Conservation (phyloP, 2,888 invertebrate genomes). For the Monochamus alternatus region DNA sequence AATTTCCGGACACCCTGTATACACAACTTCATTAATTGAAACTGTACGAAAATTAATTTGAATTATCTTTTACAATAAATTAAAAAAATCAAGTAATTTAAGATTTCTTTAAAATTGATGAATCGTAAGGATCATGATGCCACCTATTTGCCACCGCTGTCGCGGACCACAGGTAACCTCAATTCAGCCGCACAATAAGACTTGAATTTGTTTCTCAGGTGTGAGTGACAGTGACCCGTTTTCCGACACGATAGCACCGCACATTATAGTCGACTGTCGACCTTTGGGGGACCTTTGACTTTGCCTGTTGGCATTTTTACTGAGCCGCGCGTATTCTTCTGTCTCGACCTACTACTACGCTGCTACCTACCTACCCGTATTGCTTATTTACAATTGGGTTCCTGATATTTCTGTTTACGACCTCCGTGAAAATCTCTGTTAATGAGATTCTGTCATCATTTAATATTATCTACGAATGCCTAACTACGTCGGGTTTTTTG, state of each 20-base stretch:
- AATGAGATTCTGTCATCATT: background rate
- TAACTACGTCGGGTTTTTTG: background rate
- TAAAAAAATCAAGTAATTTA: too few species aligned
- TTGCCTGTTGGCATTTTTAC: constrained; percentile 35
- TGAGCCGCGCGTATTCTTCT: constrained; percentile 18
- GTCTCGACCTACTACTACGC: constrained; percentile 28
- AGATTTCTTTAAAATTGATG: too few species aligned
- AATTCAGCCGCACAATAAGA: constrained; percentile 32
- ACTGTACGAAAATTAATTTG: too few species aligned
- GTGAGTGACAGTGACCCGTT: constrained; percentile 41
- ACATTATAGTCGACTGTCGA: constrained; percentile 33
- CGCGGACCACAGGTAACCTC: constrained; percentile 30
- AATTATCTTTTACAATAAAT: too few species aligned
- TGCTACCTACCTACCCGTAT: constrained; percentile 19
- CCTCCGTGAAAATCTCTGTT: background rate
- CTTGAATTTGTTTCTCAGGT: constrained; percentile 33
- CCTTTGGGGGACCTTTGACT: constrained; percentile 40
- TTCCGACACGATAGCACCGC: constrained; percentile 23
- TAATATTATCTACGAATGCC: background rate
- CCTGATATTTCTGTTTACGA: background rate
- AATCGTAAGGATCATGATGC: too few species aligned
- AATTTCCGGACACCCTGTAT: too few species aligned
- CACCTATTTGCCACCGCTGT: too few species aligned
- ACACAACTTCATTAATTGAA: too few species aligned
- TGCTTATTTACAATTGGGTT: background rate